phyloP scores from a whole-genome alignment of 2,113 vertebrate genomes.

The Hymenochirus boettgeri region DNA sequence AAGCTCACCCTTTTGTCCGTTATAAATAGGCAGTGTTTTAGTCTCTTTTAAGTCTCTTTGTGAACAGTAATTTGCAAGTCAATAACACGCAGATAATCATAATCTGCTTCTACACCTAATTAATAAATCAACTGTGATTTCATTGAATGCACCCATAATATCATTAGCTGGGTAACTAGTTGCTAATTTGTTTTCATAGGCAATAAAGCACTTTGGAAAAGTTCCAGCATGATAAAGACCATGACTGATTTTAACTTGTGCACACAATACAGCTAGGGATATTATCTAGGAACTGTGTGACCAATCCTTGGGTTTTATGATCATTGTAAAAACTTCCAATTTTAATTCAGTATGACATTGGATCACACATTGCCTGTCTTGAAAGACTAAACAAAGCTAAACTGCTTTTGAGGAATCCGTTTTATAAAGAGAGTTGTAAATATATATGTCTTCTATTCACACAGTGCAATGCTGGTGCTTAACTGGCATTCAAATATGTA shows the following conservation, averaged over 20 bases:
- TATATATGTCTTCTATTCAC: too few relatives aligned
- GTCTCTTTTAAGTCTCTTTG: too few relatives aligned
- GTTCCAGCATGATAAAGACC: constrained; percentile 28
- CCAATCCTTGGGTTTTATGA: constrained; percentile 33
- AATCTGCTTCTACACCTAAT: not conserved
- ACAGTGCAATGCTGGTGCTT: too few relatives aligned
- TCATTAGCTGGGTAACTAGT: constrained; percentile 11
- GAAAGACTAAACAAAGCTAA: constrained; percentile 30
- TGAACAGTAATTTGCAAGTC: not conserved
- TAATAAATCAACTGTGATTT: constrained; percentile 20
- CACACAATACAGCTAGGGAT: constrained; percentile 22
- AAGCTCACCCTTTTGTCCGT: too few relatives aligned
- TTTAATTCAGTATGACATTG: constrained; percentile 41
- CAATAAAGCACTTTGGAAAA: constrained; percentile 23
- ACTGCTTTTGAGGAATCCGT: constrained; percentile 27
- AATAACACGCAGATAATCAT: not conserved
- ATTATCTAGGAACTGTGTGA: constrained; percentile 27
- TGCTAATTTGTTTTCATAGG: constrained; percentile 24
- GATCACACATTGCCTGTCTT: constrained; percentile 23
- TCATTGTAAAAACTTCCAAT: constrained; percentile 35
- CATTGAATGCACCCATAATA: constrained; percentile 4
- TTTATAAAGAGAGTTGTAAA: too few relatives aligned
- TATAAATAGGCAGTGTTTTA: too few relatives aligned
- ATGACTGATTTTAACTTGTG: constrained; percentile 36
- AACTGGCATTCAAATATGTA: too few relatives aligned